Base-by-base conservation (phyloP, 2,113 vertebrate genomes). In the Pelusios castaneus region DNA sequence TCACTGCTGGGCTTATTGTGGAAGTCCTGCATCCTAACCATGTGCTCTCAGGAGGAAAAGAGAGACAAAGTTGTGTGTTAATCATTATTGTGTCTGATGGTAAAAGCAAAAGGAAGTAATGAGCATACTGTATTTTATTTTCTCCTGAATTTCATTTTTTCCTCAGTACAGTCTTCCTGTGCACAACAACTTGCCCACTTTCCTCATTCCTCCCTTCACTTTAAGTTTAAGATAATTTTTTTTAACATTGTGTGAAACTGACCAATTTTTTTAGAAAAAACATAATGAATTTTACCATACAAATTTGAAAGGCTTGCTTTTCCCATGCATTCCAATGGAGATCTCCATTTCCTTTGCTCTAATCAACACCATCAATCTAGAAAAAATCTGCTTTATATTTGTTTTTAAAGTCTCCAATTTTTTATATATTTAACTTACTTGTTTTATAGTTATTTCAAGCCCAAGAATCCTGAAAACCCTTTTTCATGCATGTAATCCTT, bases 241-340 rank as follows among this genome's bases (percentile, higher is more conserved):
- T 75, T 11, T 80, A 75, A 38, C 34, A 24, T 11, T 76, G 16
- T 1, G 0, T 79, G 79, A 91, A 88, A 24, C 54, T 86, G 49
- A 82, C 9, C 7, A 34, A 25, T 60, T 67, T 82, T 47, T 84
- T 25, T 16, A 0, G 3, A 89, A 75, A 93, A 90, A n/a, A 31
- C 5, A n/a, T 85, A 86, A 22, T 54, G 43, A 34, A 83, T 75
- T 16, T 89, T 96, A 60, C 21, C 67, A 4, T 84, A 81, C 31
- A 49, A 13, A 84, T 81, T 86, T 95, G 90, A 80, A 94, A 94
- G 77, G 13, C 45, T 93, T 90, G 2, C 76, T 94, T 95, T 96
- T 95, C 96, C 97, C 92, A 89, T 92, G 93, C 96, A 97, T 97
- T 97, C 96, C 96, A 92, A 63, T 6, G 77, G 86, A 93, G 95